phyloP scores from a whole-genome alignment of 2,797 vertebrate genomes.

The Enteromius fasciolatus region DNA sequence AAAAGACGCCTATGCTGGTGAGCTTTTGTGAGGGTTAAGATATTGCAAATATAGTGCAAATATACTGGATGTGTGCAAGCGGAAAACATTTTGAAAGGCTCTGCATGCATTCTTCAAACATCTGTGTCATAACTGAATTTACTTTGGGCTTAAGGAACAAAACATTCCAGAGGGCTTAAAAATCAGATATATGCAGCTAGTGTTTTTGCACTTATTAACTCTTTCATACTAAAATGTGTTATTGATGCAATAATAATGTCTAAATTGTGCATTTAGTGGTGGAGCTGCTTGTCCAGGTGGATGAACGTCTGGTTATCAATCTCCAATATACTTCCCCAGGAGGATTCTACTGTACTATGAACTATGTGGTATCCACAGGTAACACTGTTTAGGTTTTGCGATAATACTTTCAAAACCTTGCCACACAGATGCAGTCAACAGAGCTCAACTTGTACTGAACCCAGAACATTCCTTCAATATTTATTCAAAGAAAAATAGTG shows the following conservation, averaged over 20 bases:
- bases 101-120: neutral
- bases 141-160: neutral
- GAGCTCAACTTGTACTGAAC: neutral
- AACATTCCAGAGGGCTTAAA: neutral
- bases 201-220: neutral
- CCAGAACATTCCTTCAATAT: constrained; percentile 6
- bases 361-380: no score
- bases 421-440: neutral
- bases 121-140: neutral
- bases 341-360: neutral
- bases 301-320: neutral
- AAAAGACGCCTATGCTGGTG: neutral
- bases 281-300: neutral
- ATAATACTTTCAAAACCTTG: neutral
- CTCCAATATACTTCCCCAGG: neutral
- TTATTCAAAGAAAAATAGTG: neutral
- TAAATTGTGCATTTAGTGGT: neutral
- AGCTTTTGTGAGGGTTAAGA: neutral
- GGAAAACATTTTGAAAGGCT: neutral
- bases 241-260: neutral
- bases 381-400: neutral
- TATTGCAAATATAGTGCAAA: neutral
- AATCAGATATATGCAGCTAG: neutral
- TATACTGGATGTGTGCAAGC: neutral
- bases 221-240: neutral